Conservation (phyloP, 2,888 invertebrate species). For the Lingula anatina region DNA sequence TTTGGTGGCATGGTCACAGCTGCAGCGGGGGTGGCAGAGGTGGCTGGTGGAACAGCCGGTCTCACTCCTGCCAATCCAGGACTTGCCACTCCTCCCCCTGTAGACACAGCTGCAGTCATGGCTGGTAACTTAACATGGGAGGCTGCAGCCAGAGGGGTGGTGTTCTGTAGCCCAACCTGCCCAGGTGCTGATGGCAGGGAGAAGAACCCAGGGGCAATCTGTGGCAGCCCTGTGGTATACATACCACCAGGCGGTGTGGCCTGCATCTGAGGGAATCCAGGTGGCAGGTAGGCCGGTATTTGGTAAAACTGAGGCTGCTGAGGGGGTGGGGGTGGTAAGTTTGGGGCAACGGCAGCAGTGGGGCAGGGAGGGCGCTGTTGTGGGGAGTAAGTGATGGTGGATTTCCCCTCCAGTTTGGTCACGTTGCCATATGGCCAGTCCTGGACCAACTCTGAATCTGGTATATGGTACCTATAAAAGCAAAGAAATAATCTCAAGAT, state of each 20-base stretch:
- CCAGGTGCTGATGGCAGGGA: constrained; percentile 12
- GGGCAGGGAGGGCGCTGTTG: no score
- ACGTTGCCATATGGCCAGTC: constrained; percentile 37
- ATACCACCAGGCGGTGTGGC: constrained; percentile 10
- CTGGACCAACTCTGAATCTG: constrained; percentile 27
- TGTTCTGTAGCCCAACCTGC: neutral
- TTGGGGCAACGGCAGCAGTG: constrained; percentile 1
- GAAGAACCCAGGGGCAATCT: constrained; percentile 38
- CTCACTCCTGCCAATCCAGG: constrained; percentile 10
- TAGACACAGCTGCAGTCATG: constrained; percentile 1
- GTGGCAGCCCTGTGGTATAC: constrained; percentile 8
- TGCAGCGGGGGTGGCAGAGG: constrained; percentile 6
- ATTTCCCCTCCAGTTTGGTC: constrained; percentile 28
- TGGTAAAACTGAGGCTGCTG: neutral
- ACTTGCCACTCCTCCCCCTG: no score
- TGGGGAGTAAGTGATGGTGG: constrained; percentile 28
- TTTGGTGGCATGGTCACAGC: constrained; percentile 20
- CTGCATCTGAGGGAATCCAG: constrained; percentile 12
- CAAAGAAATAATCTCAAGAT: neutral
- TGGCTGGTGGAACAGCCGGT: constrained; percentile 9
- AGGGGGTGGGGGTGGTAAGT: neutral
- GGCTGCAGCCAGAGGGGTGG: neutral
- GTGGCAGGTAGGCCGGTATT: constrained; percentile 20
- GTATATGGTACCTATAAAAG: constrained; percentile 17
- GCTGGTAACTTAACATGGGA: constrained; percentile 4